Percentiles rank a stretch among this genome's conserved stretches.
Evolutionary conservation across 2,888 invertebrate species (phyloP).

Genomic region (Augiades crinisus): DNA sequence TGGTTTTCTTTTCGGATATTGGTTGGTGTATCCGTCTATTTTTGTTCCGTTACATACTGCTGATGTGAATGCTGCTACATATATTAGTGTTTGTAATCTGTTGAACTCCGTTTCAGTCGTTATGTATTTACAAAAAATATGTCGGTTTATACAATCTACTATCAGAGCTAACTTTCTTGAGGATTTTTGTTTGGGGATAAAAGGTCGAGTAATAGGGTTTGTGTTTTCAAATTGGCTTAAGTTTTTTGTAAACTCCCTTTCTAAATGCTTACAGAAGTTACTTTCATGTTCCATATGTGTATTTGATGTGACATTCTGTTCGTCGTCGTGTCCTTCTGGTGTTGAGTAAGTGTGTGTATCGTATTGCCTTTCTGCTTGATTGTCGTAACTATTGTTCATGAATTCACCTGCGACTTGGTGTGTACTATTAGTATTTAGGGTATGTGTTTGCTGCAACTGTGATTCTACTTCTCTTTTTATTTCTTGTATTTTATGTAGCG

Average conservation of each 20-base stretch:
- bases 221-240: neutral
- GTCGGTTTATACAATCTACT: too few species aligned
- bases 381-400: too few species aligned
- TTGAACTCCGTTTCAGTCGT: too few species aligned
- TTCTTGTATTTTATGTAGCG: neutral
- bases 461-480: neutral
- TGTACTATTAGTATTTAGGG: neutral
- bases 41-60: neutral
- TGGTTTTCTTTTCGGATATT: neutral
- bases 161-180: too few species aligned
- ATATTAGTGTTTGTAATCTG: neutral
- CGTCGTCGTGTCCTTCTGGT: too few species aligned
- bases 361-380: too few species aligned
- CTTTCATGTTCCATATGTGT: neutral
- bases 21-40: neutral
- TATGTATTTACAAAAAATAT: too few species aligned
- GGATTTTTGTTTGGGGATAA: neutral
- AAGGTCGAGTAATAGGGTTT: neutral
- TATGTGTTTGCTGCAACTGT: neutral
- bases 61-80: neutral
- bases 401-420: too few species aligned
- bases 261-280: neutral
- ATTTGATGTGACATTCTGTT: too few species aligned
- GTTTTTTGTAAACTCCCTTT: neutral
- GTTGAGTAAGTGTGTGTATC: too few species aligned